phyloP scores from a whole-genome alignment of 2,113 vertebrate genomes.

The Amphiprion percula region DNA sequence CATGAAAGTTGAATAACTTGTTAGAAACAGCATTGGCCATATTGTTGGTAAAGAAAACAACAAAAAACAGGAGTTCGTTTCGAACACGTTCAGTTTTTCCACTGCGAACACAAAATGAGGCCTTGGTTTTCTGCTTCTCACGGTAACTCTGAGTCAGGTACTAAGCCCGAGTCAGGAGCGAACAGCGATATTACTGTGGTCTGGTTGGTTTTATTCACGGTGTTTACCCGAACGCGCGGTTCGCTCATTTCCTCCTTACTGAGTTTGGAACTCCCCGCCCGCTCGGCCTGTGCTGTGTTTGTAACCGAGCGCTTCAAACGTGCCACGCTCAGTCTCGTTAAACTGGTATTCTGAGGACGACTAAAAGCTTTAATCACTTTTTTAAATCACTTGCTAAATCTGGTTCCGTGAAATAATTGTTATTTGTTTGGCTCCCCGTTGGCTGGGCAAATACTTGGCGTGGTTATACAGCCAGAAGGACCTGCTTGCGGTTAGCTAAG shows the following conservation, averaged over 20 bases:
- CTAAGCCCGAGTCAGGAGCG: slow-evolving; percentile 1
- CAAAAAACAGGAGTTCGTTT: accelerated
- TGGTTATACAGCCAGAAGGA: no score
- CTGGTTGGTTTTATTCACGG: background rate
- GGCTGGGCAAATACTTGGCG: no score
- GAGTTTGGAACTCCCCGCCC: background rate
- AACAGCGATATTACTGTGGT: slow-evolving; percentile 2
- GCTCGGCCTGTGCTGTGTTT: accelerated
- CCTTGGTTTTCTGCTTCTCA: background rate
- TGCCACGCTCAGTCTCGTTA: background rate
- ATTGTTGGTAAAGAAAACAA: background rate
- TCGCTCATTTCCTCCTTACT: accelerated
- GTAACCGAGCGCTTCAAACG: background rate
- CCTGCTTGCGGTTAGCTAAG: no score
- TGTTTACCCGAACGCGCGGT: background rate
- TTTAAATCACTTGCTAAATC: no score
- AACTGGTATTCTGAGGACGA: background rate
- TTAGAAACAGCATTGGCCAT: background rate
- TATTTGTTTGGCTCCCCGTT: no score
- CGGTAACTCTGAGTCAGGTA: accelerated
- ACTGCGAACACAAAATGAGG: accelerated
- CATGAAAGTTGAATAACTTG: background rate
- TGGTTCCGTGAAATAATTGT: no score
- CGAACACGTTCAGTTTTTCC: accelerated
- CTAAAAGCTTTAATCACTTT: no score